Evolutionary conservation across 1,140 invertebrate genomes (phyloP), one percentile per base, ranked within the genome.

Genomic region (Limonius californicus): DNA sequence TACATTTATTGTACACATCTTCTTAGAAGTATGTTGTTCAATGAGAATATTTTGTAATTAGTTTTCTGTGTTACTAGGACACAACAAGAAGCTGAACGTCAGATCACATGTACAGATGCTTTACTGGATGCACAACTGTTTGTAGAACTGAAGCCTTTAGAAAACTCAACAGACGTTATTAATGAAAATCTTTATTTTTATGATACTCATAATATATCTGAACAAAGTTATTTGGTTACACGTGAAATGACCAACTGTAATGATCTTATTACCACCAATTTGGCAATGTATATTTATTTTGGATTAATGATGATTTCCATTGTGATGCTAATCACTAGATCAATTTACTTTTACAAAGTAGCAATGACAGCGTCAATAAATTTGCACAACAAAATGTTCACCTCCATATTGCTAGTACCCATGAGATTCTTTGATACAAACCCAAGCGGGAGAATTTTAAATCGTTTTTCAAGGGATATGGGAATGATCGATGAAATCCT

Each of bases 401-500:
- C 3, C 20, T 60, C 1, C 2, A n/a, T 60, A 11, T 20, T 59
- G 14, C n/a, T 16, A 30, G 21, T 23, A 9, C 57, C 57, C 1
- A 59, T 59, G 57, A 47, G 23, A 47, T 59, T 59, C 23, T 59
- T 59, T 23, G 47, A 59, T 9, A 59, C 45, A 27, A 59, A 60
- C 20, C 27, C 27, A 15, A 60, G 58, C 15, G 58, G 58, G 16
- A 53, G 58, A 27, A 30, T 60, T 39, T 75, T 91, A 12, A 92
- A 92, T 75, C 75, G 89, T 66, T 91, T 91, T 77, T 88, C 89
- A 0, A 89, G 89, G 74, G 91, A 93, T 72, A 82, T 90, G 69
- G 91, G 92, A 66, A 85, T 89, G 16, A 83, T 91, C 65, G 92
- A 94, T 77, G 91, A 94, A 72, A 57, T 83, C 8, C 72, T 96